Evolutionary conservation across 2,888 invertebrate genomes (phyloP).

Genomic region (Odontocolon sp.): DNA sequence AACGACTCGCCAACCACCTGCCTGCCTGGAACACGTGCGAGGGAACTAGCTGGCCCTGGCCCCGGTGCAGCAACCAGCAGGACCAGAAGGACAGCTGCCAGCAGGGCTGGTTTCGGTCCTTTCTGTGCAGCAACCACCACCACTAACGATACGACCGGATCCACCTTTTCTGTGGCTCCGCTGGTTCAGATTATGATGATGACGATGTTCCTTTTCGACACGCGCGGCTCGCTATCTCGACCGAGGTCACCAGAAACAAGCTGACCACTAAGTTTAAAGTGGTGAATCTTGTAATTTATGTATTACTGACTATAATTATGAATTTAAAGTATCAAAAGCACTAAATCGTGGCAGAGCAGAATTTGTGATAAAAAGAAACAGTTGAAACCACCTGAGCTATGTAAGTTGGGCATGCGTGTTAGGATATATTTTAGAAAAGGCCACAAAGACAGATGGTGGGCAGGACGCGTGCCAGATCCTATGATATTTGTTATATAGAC

Average conservation of each 20-base stretch:
- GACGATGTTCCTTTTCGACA: slow-evolving; percentile 36
- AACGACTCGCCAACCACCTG: slow-evolving; percentile 78
- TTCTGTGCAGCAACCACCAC: slow-evolving; percentile 37
- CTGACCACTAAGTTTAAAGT: not conserved
- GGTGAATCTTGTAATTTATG: slow-evolving; percentile 1
- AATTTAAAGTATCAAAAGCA: too few species aligned
- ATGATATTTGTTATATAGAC: slow-evolving; percentile 38
- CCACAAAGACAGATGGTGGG: slow-evolving; percentile 73
- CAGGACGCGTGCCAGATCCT: slow-evolving; percentile 69
- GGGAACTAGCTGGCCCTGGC: slow-evolving; percentile 62
- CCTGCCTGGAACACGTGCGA: slow-evolving; percentile 76
- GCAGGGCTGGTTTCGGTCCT: slow-evolving; percentile 39
- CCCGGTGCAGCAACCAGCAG: slow-evolving; percentile 49
- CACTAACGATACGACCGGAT: slow-evolving; percentile 23
- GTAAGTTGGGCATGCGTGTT: not conserved
- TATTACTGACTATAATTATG: not conserved
- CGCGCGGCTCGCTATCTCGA: not conserved
- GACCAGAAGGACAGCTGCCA: slow-evolving; percentile 60
- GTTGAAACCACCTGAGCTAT: slow-evolving; percentile 1
- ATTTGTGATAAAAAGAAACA: too few species aligned
- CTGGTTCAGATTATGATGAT: not conserved
- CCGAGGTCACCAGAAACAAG: slow-evolving; percentile 28
- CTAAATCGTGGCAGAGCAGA: too few species aligned
- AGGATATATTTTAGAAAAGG: slow-evolving; percentile 33
- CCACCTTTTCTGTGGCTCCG: slow-evolving; percentile 21